Percentiles rank a stretch among this genome's conserved stretches.
Conservation (phyloP, 2,113 vertebrate genomes). For the Mugil cephalus region DNA sequence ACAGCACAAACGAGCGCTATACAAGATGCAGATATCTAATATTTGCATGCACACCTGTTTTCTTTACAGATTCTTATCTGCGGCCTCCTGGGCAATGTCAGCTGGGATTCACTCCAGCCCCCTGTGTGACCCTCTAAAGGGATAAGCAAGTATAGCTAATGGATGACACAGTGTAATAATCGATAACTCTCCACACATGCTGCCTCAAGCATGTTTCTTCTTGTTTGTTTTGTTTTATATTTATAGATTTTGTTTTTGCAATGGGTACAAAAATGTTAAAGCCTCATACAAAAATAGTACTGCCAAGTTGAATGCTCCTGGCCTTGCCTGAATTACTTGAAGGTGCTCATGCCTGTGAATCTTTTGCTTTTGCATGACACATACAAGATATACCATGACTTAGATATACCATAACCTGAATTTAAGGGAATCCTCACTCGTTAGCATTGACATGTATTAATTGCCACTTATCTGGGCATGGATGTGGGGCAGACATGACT, state of each 20-base stretch:
- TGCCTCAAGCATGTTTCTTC: background rate
- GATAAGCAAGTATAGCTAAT: conserved; percentile 8
- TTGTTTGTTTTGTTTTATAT: background rate
- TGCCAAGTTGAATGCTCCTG: too few species aligned
- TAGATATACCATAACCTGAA: too few species aligned
- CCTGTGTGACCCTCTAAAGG: conserved; percentile 1
- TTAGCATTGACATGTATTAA: background rate
- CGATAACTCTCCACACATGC: conserved; percentile 5
- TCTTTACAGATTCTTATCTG: background rate
- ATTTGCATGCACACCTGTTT: background rate
- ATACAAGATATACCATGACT: too few species aligned
- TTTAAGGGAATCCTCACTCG: too few species aligned
- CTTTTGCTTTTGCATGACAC: too few species aligned
- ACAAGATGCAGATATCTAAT: background rate
- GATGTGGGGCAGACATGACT: background rate
- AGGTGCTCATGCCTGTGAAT: too few species aligned
- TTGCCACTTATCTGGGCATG: background rate
- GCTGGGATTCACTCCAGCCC: background rate
- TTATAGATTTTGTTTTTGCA: background rate
- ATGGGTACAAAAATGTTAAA: background rate
- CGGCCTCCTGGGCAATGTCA: background rate
- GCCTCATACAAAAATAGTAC: too few species aligned
- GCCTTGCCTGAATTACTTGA: too few species aligned
- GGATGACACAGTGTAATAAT: background rate
- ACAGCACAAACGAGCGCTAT: background rate